Conservation (phyloP, 2,888 invertebrate species). For the Eristalis intricaria region DNA sequence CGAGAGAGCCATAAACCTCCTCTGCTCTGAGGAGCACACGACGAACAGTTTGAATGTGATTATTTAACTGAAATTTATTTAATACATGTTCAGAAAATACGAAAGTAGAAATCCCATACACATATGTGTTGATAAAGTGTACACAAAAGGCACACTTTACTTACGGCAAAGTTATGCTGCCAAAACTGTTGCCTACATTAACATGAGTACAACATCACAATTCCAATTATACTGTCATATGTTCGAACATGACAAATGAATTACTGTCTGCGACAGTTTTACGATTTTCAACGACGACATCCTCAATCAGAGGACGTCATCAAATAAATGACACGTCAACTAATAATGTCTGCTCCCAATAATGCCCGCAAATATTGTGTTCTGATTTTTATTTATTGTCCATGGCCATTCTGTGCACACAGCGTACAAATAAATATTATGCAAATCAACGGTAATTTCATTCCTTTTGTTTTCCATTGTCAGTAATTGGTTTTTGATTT, state of each 20-base stretch:
- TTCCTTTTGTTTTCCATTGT: constrained; percentile 9
- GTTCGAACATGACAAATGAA: constrained; percentile 40
- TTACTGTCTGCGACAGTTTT: constrained; percentile 29
- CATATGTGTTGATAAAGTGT: no score
- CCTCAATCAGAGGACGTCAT: constrained; percentile 34
- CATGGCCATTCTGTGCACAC: constrained; percentile 16
- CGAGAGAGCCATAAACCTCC: no score
- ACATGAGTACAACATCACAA: constrained; percentile 33
- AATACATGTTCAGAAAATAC: no score
- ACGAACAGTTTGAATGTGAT: no score
- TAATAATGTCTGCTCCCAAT: constrained; percentile 35
- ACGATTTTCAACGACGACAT: constrained; percentile 28
- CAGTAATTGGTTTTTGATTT: constrained; percentile 58
- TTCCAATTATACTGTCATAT: constrained; percentile 55
- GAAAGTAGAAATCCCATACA: no score
- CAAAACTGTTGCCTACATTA: not conserved
- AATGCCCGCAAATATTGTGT: constrained; percentile 40
- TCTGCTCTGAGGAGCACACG: no score
- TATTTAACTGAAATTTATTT: no score
- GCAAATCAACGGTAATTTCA: constrained; percentile 45
- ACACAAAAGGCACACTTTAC: not conserved
- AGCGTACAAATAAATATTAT: constrained; percentile 42
- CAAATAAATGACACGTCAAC: constrained; percentile 35
- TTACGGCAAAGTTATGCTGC: not conserved
- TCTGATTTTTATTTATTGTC: constrained; percentile 44